Conservation (phyloP, 2,113 vertebrate genomes). For the Amphiprion percula region DNA sequence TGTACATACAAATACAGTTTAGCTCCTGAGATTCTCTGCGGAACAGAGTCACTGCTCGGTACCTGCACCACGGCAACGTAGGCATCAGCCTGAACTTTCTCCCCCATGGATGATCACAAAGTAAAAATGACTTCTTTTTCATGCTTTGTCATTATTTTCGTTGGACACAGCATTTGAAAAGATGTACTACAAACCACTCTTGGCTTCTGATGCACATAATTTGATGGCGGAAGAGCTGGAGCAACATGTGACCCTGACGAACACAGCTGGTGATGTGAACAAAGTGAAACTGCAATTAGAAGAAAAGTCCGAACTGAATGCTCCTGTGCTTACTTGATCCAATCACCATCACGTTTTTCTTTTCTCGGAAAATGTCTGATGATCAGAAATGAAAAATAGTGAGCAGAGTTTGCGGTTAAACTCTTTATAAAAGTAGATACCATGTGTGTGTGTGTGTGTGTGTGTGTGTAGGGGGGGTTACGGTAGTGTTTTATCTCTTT, state of each 20-base stretch:
- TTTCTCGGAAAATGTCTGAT: not conserved
- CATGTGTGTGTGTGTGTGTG: slow-evolving; percentile 2
- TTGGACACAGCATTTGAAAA: not conserved
- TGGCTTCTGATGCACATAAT: slow-evolving; percentile 2
- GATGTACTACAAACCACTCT: not conserved
- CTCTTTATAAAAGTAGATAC: slow-evolving; percentile 6
- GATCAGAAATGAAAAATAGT: slow-evolving; percentile 18
- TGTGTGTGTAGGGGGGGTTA: slow-evolving; percentile 8
- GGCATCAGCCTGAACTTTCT: not conserved
- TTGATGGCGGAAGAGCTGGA: slow-evolving; percentile 22
- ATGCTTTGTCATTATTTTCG: not conserved
- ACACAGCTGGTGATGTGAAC: slow-evolving; percentile 48
- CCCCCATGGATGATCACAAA: not conserved
- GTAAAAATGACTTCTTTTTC: not conserved
- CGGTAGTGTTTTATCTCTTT: slow-evolving; percentile 20
- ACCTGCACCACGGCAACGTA: slow-evolving; percentile 21
- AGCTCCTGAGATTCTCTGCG: slow-evolving; percentile 81
- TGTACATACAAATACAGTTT: slow-evolving; percentile 69
- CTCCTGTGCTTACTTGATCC: slow-evolving; percentile 20
- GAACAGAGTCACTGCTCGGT: slow-evolving; percentile 44
- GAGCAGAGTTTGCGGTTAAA: slow-evolving; percentile 2
- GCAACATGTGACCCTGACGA: slow-evolving; percentile 40
- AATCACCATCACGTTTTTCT: not conserved
- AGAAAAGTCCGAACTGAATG: slow-evolving; percentile 31
- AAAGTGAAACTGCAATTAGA: slow-evolving; percentile 48